phyloP scores from a whole-genome alignment of 2,888 invertebrate genomes.

The Drosophila ochracea region DNA sequence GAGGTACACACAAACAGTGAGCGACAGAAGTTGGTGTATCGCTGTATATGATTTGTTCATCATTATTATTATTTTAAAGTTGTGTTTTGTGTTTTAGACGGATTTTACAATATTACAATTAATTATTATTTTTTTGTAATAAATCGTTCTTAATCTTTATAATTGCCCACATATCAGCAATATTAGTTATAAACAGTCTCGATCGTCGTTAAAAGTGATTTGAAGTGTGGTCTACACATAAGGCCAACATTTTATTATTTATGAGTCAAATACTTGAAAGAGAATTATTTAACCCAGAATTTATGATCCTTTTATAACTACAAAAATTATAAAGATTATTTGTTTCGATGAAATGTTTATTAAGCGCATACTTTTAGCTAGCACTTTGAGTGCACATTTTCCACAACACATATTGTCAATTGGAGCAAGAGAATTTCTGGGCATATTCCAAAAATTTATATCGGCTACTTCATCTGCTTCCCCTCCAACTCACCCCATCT shows the following conservation, averaged over 20 bases:
- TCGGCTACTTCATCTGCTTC: not conserved
- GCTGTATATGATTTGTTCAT: not conserved
- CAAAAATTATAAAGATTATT: not conserved
- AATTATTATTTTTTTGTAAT: not conserved
- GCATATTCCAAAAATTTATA: slow-evolving; percentile 21
- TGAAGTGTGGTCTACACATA: not conserved
- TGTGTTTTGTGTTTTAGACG: not conserved
- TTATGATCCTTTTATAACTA: not conserved
- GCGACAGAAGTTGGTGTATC: slow-evolving; percentile 22
- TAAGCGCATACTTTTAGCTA: slow-evolving; percentile 13
- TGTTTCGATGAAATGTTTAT: fast-evolving
- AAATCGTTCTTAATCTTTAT: not conserved
- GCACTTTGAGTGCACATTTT: slow-evolving; percentile 11
- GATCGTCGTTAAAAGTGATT: not conserved
- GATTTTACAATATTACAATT: not conserved
- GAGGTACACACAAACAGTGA: slow-evolving; percentile 55
- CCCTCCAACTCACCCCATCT: not conserved
- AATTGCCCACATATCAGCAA: not conserved
- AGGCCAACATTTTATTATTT: not conserved
- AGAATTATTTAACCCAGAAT: not conserved
- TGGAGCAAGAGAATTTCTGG: slow-evolving; percentile 52
- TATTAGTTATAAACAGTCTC: not conserved
- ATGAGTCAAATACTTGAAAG: not conserved
- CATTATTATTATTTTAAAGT: not conserved
- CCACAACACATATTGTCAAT: slow-evolving; percentile 34